Evolutionary conservation across 2,113 vertebrate genomes (phyloP).

Genomic region (Romanogobio albipinnatus): DNA sequence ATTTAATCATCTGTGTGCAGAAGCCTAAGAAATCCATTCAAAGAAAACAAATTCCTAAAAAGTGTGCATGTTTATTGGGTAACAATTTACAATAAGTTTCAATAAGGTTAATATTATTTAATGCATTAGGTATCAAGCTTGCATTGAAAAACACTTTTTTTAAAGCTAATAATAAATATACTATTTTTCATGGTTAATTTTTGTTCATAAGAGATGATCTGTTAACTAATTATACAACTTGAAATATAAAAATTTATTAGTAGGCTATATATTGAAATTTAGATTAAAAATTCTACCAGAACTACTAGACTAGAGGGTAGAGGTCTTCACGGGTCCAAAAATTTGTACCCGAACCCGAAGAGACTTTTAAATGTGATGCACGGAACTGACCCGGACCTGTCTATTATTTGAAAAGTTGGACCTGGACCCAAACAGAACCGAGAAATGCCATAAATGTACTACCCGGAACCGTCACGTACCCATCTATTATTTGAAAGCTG

Average conservation of each 20-base stretch:
- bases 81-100: not conserved
- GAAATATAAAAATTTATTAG: not conserved
- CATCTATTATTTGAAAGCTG: too few species aligned
- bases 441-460: too few species aligned
- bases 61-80: not conserved
- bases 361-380: too few species aligned
- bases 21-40: not conserved
- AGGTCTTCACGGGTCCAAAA: too few species aligned
- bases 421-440: too few species aligned
- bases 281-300: not conserved
- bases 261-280: not conserved
- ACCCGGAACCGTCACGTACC: too few species aligned
- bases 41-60: not conserved
- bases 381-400: too few species aligned
- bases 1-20: not conserved
- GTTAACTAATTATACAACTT: not conserved
- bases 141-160: not conserved
- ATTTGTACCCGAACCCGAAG: too few species aligned
- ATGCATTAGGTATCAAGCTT: not conserved
- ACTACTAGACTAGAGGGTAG: too few species aligned
- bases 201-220: not conserved
- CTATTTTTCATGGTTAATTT: not conserved
- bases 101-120: not conserved
- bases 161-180: slow-evolving; percentile 1
- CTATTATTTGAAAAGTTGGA: too few species aligned